Conservation (phyloP, 1,140 invertebrate genomes). For the Brachionus rubens region DNA sequence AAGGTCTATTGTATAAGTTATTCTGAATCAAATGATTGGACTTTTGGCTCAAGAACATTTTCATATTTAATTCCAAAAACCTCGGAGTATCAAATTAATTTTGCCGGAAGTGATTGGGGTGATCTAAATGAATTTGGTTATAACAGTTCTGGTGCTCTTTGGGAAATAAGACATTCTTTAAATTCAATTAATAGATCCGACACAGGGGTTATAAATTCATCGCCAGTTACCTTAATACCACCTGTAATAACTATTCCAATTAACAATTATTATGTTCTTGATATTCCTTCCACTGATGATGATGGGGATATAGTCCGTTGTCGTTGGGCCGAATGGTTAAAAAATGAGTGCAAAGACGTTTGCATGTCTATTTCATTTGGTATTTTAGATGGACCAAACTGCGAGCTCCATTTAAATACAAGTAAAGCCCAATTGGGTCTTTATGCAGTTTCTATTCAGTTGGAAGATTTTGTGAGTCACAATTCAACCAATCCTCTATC, state of each 20-base stretch:
- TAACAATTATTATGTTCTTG: not conserved
- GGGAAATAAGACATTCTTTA: constrained; percentile 27
- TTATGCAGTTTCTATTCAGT: constrained; percentile 11
- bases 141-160: constrained; percentile 9
- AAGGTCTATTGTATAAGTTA: not conserved
- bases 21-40: constrained; percentile 22
- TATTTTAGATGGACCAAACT: not conserved
- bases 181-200: not conserved
- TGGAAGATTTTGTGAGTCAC: constrained; percentile 4
- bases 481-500: not conserved
- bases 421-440: not conserved
- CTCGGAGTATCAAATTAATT: not conserved
- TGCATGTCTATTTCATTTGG: constrained; percentile 16
- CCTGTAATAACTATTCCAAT: constrained; percentile 10
- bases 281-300: constrained; percentile 31
- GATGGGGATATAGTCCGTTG: constrained; percentile 1
- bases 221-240: constrained; percentile 11
- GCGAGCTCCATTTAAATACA: constrained; percentile 12
- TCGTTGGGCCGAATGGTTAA: constrained; percentile 21
- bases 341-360: constrained; percentile 18
- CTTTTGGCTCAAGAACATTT: constrained; percentile 22
- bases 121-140: constrained; percentile 22
- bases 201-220: not conserved
- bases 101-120: constrained; percentile 29
- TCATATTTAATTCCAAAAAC: not conserved